Evolutionary conservation across 2,797 vertebrate genomes (phyloP), one percentile per base, ranked within the genome.

Genomic region (Hozukius guyotensis): DNA sequence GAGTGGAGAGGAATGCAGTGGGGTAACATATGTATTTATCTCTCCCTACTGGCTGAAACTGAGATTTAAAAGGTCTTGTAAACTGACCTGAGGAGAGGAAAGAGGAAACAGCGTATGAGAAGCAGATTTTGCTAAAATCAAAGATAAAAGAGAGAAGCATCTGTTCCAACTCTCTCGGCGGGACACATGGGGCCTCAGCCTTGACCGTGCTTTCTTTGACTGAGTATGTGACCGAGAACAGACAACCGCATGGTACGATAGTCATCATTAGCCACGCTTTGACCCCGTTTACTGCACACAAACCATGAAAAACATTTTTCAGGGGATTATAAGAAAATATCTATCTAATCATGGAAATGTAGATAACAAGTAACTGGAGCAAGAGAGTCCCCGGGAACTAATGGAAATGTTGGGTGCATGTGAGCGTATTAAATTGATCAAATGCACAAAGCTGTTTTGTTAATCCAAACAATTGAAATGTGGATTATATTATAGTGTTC

Each of bases 11-110:
- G 71, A 80, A 83, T 60, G 52, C 57, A 49, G 14, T 31, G 14
- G 16, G 12, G 71, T 70, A 70, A 84, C 16, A 31, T 60, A 34
- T 61, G 77, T 18, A 80, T 81, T 78, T 62, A 62, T 56, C 32
- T 46, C 14, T 59, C 29, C 11, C 13, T 27, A 18, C 20, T 20
- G 69, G 14, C 36, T 59, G 20, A 57, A 59, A 69, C 4, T 24
- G 16, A 56, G 32, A 53, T 36, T 56, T 8, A 53, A 14, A 72
- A 20, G 8, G 6, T 49, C 46, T 20, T 4, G 12, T 18, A 68
- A 0, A 24, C 22, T 38, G 18, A 46, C 22, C 12, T 24, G 13
- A 25, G n/a, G 25, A 24, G 6, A 75, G 20, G 8, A 56, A 42
- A 34, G 16, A 67, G 12, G 9, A 80, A 80, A 29, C 11, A 18